Conservation (phyloP, 2,113 vertebrate species). For the Mormoops blainvillei region DNA sequence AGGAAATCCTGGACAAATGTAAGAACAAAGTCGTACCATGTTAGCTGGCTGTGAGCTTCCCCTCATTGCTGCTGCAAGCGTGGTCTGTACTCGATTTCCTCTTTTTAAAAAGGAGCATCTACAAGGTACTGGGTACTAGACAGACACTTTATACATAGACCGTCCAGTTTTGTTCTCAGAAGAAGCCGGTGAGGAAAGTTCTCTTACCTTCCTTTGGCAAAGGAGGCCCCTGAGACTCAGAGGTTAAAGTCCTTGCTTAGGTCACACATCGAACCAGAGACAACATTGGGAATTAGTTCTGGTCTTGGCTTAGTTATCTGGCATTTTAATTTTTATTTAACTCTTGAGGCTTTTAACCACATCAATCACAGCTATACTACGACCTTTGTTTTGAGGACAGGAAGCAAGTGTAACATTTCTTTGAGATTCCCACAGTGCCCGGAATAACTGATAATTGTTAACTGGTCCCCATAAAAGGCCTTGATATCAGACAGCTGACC, state of each 20-base stretch:
- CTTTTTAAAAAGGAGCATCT: neutral
- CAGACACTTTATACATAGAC: neutral
- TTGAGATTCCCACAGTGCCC: neutral
- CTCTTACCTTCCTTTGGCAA: neutral
- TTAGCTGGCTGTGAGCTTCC: neutral
- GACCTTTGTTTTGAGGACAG: neutral
- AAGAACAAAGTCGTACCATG: neutral
- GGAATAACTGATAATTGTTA: slow-evolving; percentile 1
- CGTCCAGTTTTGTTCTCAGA: neutral
- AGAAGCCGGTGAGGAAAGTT: neutral
- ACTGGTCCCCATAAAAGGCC: neutral
- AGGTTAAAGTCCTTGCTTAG: neutral
- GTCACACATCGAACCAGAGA: neutral
- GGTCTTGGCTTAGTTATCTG: neutral
- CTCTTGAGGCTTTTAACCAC: neutral
- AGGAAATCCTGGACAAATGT: neutral
- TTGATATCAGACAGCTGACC: slow-evolving; percentile 27
- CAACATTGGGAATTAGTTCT: neutral
- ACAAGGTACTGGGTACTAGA: neutral
- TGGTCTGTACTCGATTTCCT: neutral
- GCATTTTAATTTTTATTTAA: neutral
- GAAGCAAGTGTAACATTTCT: neutral
- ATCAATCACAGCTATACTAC: neutral
- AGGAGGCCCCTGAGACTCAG: neutral
- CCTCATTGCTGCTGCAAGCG: neutral